Evolutionary conservation across 1,140 invertebrate species (phyloP).

Genomic region (Agrilus planipennis): DNA sequence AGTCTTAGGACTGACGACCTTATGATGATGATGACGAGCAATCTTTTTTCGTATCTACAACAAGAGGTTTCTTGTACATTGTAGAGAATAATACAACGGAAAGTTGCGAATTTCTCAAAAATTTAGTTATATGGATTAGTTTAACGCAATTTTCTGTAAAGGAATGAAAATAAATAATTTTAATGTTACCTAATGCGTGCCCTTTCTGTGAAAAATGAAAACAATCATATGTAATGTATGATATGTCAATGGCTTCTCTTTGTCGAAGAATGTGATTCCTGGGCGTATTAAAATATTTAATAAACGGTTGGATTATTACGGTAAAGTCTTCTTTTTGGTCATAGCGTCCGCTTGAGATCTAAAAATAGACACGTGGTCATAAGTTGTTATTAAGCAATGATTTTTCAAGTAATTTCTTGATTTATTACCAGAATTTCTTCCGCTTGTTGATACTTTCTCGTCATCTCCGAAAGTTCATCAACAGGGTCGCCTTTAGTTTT

Average conservation of each 20-base stretch:
- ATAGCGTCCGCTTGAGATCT: slow-evolving; percentile 47
- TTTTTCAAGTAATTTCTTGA: neutral
- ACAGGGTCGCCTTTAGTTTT: slow-evolving; percentile 40
- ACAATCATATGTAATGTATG: slow-evolving; percentile 61
- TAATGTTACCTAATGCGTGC: slow-evolving; percentile 41
- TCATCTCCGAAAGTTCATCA: slow-evolving; percentile 42
- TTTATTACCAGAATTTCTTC: slow-evolving; percentile 44
- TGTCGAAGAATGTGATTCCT: slow-evolving; percentile 20
- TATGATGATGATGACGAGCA: too few species aligned
- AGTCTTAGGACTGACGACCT: too few species aligned
- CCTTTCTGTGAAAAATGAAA: slow-evolving; percentile 67
- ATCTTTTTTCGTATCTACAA: too few species aligned
- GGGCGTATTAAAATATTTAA: slow-evolving; percentile 43
- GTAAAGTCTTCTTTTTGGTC: slow-evolving; percentile 49
- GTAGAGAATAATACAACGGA: too few species aligned
- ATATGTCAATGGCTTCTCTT: slow-evolving; percentile 46
- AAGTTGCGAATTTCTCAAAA: too few species aligned
- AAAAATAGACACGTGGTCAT: neutral
- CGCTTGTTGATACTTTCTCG: slow-evolving; percentile 49
- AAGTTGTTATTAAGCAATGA: neutral
- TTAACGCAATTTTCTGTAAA: neutral
- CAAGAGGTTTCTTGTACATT: too few species aligned
- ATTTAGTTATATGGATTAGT: neutral
- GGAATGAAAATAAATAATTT: slow-evolving; percentile 1
- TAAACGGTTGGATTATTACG: slow-evolving; percentile 55